phyloP scores from a whole-genome alignment of 2,888 invertebrate genomes.

The Heliconius ethilla region DNA sequence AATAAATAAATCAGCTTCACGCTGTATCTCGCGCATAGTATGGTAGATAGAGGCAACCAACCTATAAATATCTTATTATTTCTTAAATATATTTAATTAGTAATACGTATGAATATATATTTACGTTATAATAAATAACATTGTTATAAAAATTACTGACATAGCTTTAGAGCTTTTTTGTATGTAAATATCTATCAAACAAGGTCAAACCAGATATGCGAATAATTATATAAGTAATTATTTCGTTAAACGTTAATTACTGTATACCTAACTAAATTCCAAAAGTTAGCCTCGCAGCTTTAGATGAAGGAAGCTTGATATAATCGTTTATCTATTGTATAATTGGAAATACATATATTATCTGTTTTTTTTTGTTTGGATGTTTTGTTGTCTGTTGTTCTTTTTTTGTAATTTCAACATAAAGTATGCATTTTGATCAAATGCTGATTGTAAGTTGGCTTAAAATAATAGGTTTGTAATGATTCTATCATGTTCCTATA shows the following conservation, averaged over 20 bases:
- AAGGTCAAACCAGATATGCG: slow-evolving; percentile 13
- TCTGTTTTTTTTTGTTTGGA: background rate
- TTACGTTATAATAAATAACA: background rate
- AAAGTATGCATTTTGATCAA: too few relatives aligned
- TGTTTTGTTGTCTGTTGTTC: background rate
- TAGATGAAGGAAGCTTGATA: slow-evolving; percentile 15
- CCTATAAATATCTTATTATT: too few relatives aligned
- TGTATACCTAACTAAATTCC: background rate
- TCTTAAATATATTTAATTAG: too few relatives aligned
- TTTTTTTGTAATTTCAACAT: background rate
- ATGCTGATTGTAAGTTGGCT: too few relatives aligned
- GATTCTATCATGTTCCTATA: too few relatives aligned
- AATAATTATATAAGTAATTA: slow-evolving; percentile 1
- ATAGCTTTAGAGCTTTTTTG: background rate
- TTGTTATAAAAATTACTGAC: background rate
- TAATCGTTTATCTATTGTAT: background rate
- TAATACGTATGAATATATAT: too few relatives aligned
- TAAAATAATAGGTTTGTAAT: too few relatives aligned
- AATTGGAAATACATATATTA: background rate
- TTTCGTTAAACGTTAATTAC: background rate
- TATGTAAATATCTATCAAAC: background rate
- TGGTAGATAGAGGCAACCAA: too few relatives aligned
- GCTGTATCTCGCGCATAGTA: background rate
- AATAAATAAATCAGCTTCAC: background rate
- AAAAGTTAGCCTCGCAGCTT: background rate